Conservation (phyloP, 1,140 invertebrate genomes). For the Trichonephila clavipes region DNA sequence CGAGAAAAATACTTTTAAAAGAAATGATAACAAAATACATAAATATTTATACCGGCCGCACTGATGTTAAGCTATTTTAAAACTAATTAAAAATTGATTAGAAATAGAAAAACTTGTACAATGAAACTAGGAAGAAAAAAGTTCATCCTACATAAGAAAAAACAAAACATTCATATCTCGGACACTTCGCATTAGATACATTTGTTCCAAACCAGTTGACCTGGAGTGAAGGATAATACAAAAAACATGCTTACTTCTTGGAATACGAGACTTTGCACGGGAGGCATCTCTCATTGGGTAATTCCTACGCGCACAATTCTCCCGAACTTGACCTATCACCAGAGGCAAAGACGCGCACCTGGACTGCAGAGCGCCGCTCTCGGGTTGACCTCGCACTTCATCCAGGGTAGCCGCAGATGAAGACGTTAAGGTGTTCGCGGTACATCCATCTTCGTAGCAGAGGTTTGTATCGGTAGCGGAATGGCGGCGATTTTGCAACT, state of each 20-base stretch:
- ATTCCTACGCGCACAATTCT: not conserved
- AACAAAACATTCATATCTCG: not conserved
- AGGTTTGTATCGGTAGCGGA: not conserved
- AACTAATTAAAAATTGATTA: too few species aligned
- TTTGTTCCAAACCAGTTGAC: not conserved
- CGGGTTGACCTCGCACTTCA: not conserved
- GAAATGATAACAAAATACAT: too few species aligned
- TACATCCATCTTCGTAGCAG: not conserved
- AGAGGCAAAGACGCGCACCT: conserved; percentile 51
- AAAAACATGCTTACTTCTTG: conserved; percentile 53
- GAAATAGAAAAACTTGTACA: too few species aligned
- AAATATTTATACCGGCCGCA: too few species aligned
- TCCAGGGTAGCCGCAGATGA: not conserved
- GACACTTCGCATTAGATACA: not conserved
- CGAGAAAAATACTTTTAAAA: too few species aligned
- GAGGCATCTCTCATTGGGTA: not conserved
- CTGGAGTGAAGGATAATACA: not conserved
- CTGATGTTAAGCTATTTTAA: too few species aligned
- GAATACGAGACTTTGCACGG: conserved; percentile 59
- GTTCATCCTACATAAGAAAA: too few species aligned
- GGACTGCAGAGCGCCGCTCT: not conserved
- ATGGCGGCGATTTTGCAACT: not conserved
- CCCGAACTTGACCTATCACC: conserved; percentile 45
- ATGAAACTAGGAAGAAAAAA: too few species aligned
- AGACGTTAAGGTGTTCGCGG: not conserved